Base-by-base conservation (phyloP, 2,797 vertebrate genomes). In the Danio albolineatus region DNA sequence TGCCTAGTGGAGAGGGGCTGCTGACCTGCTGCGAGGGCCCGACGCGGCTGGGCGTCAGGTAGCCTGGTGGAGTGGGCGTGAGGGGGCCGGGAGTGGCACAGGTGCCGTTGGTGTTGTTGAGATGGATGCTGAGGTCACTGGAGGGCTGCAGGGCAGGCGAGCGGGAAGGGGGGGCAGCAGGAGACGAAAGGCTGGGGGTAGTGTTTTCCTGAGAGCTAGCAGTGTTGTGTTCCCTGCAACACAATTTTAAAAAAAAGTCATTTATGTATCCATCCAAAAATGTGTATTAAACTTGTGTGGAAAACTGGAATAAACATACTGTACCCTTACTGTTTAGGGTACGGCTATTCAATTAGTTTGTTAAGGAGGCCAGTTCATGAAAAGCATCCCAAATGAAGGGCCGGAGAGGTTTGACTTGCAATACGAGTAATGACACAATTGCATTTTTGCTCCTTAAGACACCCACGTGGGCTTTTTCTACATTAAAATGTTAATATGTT, bases 141-240 rank as follows among this genome's bases (percentile, higher is more conserved):
- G 94, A 85, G 88, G 95, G 88, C 69, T 94, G 84, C 76, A 92
- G 86, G 89, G 91, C 93, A 85, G 92, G 92, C 88, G 91, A 94
- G 85, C 91, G 94, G 89, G 88, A 94, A 88, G 92, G 94, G 16
- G 89, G 94, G 69, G 85, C 95, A n/a, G 93, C 90, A 65, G 92
- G 91, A 78, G 82, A 89, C 78, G 95, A 88, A 94, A 97, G 93
- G 85, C 94, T 91, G 78, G 95, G 91, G 91, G 94, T 95, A 94
- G 95, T 93, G 94, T 96, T 96, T 93, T 98, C 97, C 95, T 95
- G 97, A 93, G 96, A 95, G 91, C 95, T 96, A 92, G 96, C 94
- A 91, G 96, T 95, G 94, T 94, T 95, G 87, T 97, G 96, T 94
- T 98, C 97, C 95, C 97, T 98, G 86, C 9, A 28, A 76, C 51